Percentiles rank a stretch among this genome's conserved stretches.
Evolutionary conservation across 2,888 invertebrate species (phyloP).

Genomic region (Artemia sinica): DNA sequence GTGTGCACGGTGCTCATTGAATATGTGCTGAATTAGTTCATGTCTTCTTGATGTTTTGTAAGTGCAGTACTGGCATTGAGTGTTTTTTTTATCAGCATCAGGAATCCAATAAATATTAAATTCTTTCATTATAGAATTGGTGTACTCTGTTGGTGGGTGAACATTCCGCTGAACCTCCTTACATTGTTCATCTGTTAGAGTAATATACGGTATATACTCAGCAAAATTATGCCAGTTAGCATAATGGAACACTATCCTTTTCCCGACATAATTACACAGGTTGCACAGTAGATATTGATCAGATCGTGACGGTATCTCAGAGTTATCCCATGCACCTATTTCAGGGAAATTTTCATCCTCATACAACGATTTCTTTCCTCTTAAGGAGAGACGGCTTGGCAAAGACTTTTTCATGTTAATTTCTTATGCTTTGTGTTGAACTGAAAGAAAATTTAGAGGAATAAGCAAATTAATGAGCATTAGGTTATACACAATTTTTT

Average conservation of each 20-base stretch:
- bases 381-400: conserved; percentile 20
- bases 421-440: too few species aligned
- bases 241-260: conserved; percentile 48
- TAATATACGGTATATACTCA: conserved; percentile 28
- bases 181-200: conserved; percentile 16
- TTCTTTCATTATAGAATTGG: not conserved
- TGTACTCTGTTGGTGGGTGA: conserved; percentile 6
- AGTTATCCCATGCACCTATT: conserved; percentile 22
- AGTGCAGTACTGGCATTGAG: conserved; percentile 23
- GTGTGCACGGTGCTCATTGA: conserved; percentile 21
- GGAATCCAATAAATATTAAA: conserved; percentile 24
- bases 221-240: conserved; percentile 44
- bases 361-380: conserved; percentile 20
- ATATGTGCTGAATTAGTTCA: conserved; percentile 24
- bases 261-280: conserved; percentile 42
- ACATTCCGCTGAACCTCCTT: conserved; percentile 11
- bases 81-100: conserved; percentile 14
- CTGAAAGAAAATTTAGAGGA: too few species aligned
- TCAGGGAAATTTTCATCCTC: conserved; percentile 22
- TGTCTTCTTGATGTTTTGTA: conserved; percentile 21
- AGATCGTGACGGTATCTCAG: conserved; percentile 20
- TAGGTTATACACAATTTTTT: too few species aligned
- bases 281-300: conserved; percentile 37
- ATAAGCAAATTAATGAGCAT: too few species aligned
- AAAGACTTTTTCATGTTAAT: too few species aligned